Base-by-base conservation (phyloP, 1,140 invertebrate genomes). In the Lordiphosa clarofinis region DNA sequence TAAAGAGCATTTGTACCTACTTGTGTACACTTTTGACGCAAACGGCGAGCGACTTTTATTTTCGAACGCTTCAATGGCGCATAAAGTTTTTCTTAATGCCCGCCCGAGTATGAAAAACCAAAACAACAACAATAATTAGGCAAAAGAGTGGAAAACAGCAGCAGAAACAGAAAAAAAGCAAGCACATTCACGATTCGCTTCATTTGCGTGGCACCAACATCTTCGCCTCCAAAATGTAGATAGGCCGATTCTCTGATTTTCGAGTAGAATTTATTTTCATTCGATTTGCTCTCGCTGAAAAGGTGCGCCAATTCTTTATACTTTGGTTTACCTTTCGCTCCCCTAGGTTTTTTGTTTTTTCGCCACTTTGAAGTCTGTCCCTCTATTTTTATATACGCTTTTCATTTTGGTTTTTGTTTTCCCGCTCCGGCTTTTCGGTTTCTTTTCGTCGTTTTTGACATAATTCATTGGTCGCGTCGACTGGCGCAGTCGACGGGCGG, bases 51-150 rank as follows among this genome's bases (percentile, higher is more conserved):
- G 76, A 84, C 76, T 82, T 82, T 82, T 82, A 82, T 82, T 82
- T 82, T 82, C 76, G 67, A 82, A 84, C 78, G 76, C 76, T 82
- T 82, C 78, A 84, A 82, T 82, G 76, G 76, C 76, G 76, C 76
- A 81, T 82, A 82, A 82, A 82, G 78, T 84, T 82, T 82, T 82
- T 65, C 78, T 76, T 84, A 82, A 82, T 82, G 78, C 73, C 76
- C 56, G 76, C 78, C 78, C 78, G 76, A 82, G 72, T 81, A 82
- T 76, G 78, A 76, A 82, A 68, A 63, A 54, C 28, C 31, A 56
- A 46, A 62, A 42, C 76, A 82, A 71, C 73, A 82, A 84, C 76
- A 82, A 82, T 84, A 82, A 82, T 84, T 82, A 84, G 78, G 62
- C 72, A 69, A 61, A 70, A 73, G 37, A 42, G 40, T n/a, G 24